A percentile compares a stretch with the other conserved stretches of the same genome.
phyloP scores from a whole-genome alignment of 1,140 invertebrate species.

The Drosophila arizonae region DNA sequence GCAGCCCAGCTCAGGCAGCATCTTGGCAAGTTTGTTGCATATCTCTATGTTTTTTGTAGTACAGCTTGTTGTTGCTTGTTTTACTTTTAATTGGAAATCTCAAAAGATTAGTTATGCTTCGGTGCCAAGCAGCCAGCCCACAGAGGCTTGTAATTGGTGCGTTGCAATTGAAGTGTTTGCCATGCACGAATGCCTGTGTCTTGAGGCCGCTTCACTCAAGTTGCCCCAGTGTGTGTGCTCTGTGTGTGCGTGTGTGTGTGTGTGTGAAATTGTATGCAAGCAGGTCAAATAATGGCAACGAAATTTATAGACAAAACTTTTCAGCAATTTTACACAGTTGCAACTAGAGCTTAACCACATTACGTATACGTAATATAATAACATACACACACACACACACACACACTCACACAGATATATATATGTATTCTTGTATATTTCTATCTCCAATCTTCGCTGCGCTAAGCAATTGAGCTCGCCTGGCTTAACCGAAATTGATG shows the following conservation, averaged over 20 bases:
- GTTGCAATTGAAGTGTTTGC: slow-evolving; percentile 77
- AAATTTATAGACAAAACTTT: slow-evolving; percentile 73
- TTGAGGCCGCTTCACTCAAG: slow-evolving; percentile 61
- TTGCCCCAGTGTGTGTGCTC: background rate
- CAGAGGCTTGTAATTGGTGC: slow-evolving; percentile 75
- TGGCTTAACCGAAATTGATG: slow-evolving; percentile 72
- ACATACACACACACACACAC: background rate
- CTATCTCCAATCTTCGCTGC: background rate
- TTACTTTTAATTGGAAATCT: slow-evolving; percentile 82
- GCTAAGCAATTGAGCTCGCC: slow-evolving; percentile 29
- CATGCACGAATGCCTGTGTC: slow-evolving; percentile 74
- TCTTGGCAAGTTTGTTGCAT: slow-evolving; percentile 49
- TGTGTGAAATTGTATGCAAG: slow-evolving; percentile 72
- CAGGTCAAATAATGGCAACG: slow-evolving; percentile 78
- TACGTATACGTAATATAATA: slow-evolving; percentile 45
- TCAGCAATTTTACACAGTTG: slow-evolving; percentile 17
- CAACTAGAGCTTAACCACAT: slow-evolving; percentile 17
- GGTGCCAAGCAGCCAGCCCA: slow-evolving; percentile 67
- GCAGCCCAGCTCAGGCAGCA: slow-evolving; percentile 25
- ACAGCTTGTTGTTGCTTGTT: slow-evolving; percentile 64
- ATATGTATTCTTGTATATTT: slow-evolving; percentile 7
- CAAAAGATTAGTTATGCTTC: slow-evolving; percentile 81
- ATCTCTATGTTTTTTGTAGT: slow-evolving; percentile 37
- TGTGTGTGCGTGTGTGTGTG: slow-evolving; percentile 22
- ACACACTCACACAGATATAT: background rate